A percentile compares a stretch with the other conserved stretches of the same genome.
Evolutionary conservation across 2,888 invertebrate genomes (phyloP).

Genomic region (Agonopterix heracliana): DNA sequence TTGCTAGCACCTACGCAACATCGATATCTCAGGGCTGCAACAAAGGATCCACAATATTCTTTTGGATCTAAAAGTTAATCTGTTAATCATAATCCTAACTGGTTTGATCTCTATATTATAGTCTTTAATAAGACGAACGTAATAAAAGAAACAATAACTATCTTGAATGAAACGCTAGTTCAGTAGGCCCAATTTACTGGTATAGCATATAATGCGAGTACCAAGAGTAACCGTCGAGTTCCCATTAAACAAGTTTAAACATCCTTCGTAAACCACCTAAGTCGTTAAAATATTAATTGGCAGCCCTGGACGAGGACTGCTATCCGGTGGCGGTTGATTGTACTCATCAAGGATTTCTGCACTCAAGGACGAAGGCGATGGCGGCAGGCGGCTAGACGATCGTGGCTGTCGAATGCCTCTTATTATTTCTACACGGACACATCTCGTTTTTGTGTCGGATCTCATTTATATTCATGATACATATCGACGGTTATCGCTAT

Average conservation of each 20-base stretch:
- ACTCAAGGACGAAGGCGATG: slow-evolving; percentile 60
- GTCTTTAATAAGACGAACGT: too few relatives aligned
- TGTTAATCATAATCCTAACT: too few relatives aligned
- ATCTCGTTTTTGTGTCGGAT: slow-evolving; percentile 66
- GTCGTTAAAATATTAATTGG: slow-evolving; percentile 54
- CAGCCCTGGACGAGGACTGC: slow-evolving; percentile 62
- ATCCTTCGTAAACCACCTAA: slow-evolving; percentile 25
- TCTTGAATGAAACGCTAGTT: too few relatives aligned
- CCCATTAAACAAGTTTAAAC: slow-evolving; percentile 33
- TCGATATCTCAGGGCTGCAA: slow-evolving; percentile 41
- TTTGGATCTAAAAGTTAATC: too few relatives aligned
- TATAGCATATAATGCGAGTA: not conserved
- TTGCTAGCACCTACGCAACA: slow-evolving; percentile 53
- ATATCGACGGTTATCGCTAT: slow-evolving; percentile 66
- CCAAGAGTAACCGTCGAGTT: slow-evolving; percentile 16
- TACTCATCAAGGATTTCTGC: slow-evolving; percentile 75
- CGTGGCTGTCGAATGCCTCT: slow-evolving; percentile 60
- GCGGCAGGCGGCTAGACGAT: slow-evolving; percentile 51
- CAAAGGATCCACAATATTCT: too few relatives aligned
- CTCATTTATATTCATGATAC: slow-evolving; percentile 74
- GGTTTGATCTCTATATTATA: too few relatives aligned
- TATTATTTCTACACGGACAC: slow-evolving; percentile 69
- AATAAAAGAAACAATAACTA: too few relatives aligned
- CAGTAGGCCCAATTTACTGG: too few relatives aligned
- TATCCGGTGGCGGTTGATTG: slow-evolving; percentile 75